Conservation (phyloP, 2,113 vertebrate species). For the Atrichornis clamosus region DNA sequence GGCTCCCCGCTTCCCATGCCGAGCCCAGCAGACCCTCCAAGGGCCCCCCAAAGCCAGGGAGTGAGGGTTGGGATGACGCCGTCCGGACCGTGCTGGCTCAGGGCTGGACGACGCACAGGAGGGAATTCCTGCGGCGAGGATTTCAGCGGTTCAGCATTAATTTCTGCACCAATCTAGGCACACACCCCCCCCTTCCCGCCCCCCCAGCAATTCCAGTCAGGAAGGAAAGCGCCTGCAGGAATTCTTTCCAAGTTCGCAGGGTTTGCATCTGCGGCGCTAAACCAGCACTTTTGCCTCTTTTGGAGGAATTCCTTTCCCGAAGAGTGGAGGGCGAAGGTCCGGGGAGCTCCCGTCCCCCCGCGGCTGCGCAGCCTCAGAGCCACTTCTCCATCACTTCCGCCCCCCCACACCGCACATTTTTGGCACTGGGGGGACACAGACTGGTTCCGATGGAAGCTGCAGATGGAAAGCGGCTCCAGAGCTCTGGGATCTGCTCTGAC, state of each 20-base stretch:
- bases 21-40: not conserved
- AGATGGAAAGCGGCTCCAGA: not conserved
- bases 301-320: not conserved
- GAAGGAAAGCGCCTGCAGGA: not conserved
- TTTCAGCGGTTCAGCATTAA: not conserved
- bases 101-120: not conserved
- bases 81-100: not conserved
- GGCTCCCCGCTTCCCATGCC: not conserved
- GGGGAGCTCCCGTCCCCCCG: not conserved
- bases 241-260: not conserved
- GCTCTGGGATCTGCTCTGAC: not conserved
- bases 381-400: not conserved
- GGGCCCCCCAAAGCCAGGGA: not conserved
- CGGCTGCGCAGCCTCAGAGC: not conserved
- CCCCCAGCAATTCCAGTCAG: not conserved
- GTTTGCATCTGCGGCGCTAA: not conserved
- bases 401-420: not conserved
- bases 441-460: not conserved
- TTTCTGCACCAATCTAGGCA: not conserved
- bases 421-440: not conserved
- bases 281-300: not conserved
- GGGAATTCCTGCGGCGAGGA: constrained; percentile 25
- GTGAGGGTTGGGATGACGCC: not conserved
- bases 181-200: fast-evolving
- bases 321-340: not conserved